Percentiles rank a stretch among this genome's conserved stretches.
These are phyloP conservation scores for Euleptes europaea DNA, from an alignment of 2,113 vertebrate genomes.

Conservation along the genomic window DNA sequence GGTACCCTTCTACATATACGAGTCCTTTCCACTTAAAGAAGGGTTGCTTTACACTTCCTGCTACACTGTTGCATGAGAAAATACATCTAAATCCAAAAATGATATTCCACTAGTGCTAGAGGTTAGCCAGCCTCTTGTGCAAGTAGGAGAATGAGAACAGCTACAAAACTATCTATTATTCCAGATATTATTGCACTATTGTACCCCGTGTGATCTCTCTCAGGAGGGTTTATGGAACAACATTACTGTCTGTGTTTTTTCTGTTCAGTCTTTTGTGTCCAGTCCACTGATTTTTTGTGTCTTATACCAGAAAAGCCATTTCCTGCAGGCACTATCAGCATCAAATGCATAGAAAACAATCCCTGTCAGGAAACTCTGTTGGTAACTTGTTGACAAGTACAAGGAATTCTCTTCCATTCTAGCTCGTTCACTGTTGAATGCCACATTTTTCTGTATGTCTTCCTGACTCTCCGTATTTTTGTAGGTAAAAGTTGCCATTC, in stretches of 20 bases:
- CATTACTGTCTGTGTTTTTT: background rate
- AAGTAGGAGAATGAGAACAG: no score
- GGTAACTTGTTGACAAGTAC: background rate
- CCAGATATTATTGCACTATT: no score
- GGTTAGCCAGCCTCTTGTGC: background rate
- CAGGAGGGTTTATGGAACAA: background rate
- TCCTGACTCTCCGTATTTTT: constrained; percentile 48
- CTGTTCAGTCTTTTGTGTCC: background rate
- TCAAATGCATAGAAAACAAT: background rate
- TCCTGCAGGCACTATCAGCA: background rate
- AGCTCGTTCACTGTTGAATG: background rate
- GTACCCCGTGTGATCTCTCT: no score
- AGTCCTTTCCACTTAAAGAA: background rate
- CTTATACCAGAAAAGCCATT: background rate
- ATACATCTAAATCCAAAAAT: background rate
- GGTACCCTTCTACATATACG: background rate
- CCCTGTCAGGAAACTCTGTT: background rate
- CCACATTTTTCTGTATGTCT: background rate
- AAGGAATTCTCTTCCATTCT: background rate
- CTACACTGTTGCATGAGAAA: background rate
- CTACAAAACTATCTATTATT: no score
- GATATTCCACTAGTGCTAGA: background rate
- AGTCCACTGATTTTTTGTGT: background rate
- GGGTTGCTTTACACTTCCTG: no score
- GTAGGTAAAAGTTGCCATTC: constrained; percentile 96